Base-by-base conservation (phyloP, 2,888 invertebrate genomes). In the Thecocarcelia acutangulata region DNA sequence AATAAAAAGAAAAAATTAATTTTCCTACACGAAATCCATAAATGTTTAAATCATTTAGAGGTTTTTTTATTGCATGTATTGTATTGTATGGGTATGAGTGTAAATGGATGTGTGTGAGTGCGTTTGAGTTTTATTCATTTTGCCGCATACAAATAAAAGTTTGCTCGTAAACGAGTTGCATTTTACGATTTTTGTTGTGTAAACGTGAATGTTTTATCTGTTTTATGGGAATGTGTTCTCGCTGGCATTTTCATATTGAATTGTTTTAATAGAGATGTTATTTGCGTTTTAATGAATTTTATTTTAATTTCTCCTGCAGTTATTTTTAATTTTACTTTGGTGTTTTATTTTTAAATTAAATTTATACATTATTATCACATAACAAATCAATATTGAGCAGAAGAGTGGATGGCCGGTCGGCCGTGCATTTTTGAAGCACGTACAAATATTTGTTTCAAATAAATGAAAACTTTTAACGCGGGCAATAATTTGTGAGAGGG, bases 31-130 rank as follows among this genome's bases (percentile, higher is more conserved):
- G 66, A 73, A 79, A 78, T 78, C 58, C 72, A 78, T 78, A 72
- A 72, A 79, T 72, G 78, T 61, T 79, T 79, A 73, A 79, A 79
- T 66, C 72, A 79, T 68, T 79, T 79, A 72, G 46, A 54, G 72
- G 11, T 50, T 58, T 17, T 72, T 42, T 56, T 56, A 56, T 42
- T 19, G 3, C 15, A 28, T 3, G 28, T 4, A 28, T n/a, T n/a
- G n/a, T 56, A 56, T 42, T 21, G 4, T 11, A 8, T 5, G 33
- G 1, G 9, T 33, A 8, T 33, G 33, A 8, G 33, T 9, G 33
- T 33, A 8, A 1, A 8, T 33, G 33, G 1, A 8, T 9, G 9
- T 33, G 9, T 33, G 33, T 33, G 9, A 6, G 33, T 33, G 9
- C 8, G 28, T 28, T 3, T 28, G n/a, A n/a, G n/a, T 28, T 28